These are phyloP conservation scores for Rutpela maculata DNA, from an alignment of 2,888 invertebrate species.

Conservation along the genomic window DNA sequence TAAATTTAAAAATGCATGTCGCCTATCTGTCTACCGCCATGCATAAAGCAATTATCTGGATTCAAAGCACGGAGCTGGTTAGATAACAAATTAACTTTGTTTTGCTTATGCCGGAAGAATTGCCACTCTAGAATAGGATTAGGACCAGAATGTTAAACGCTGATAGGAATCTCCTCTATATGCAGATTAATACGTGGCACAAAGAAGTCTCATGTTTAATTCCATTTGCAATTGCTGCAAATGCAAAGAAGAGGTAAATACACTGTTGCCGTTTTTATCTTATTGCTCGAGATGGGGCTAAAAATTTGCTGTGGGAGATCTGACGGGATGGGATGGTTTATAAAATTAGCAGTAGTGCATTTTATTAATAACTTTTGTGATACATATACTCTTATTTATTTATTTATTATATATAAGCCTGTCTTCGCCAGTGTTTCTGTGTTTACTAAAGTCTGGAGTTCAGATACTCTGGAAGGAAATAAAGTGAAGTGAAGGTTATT, in stretches of 20 bases:
- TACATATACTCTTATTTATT: too few relatives aligned
- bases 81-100: conserved; percentile 60
- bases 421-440: too few relatives aligned
- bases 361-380: too few relatives aligned
- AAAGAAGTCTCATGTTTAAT: conserved; percentile 24
- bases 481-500: too few relatives aligned
- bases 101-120: conserved; percentile 56
- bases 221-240: not conserved
- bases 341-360: not conserved
- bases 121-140: conserved; percentile 41
- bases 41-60: conserved; percentile 56
- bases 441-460: too few relatives aligned
- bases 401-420: too few relatives aligned
- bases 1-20: conserved; percentile 49
- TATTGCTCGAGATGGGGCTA: not conserved
- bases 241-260: not conserved
- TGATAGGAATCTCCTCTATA: conserved; percentile 44
- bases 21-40: conserved; percentile 39
- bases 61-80: conserved; percentile 55
- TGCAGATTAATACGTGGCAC: conserved; percentile 42
- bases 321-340: not conserved
- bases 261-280: not conserved
- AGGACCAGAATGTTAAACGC: conserved; percentile 43
- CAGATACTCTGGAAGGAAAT: too few relatives aligned
- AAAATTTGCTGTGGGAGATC: not conserved